Base-by-base conservation (phyloP, 37 sponge, comb jelly and placozoan species). In the Halichondria panicea region DNA sequence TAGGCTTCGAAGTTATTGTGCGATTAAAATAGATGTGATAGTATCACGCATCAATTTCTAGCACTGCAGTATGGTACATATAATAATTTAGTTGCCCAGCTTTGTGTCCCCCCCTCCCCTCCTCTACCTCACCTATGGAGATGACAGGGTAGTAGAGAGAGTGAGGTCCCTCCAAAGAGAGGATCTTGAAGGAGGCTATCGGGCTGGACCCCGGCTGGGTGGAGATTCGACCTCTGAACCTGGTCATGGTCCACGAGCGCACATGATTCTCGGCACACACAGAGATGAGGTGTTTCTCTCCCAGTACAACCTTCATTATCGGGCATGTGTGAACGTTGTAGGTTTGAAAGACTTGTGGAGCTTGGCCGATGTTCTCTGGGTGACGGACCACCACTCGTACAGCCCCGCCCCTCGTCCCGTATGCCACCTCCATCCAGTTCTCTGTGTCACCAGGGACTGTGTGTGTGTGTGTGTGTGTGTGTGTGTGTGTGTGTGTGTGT, bases 151-250 rank as follows among this genome's bases (percentile, higher is more conserved):
- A 86, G 68, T 79, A 84, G 46, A 89, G 75, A 2, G 86, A 80
- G 81, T 87, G 81, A 27, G 89, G 75, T 33, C 89, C 94, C 40
- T 97, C 97, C n/a, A 97, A 85, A 8, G 94, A 87, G 30, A 97
- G 83, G 31, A 97, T 86, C 56, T 92, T 89, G 90, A 87, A 97
- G 36, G 95, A 97, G 62, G 98, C 87, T 25, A 94, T 73, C 59
- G 95, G 95, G 34, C 71, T 84, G 74, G 98, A 92, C 31, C 98
- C 96, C 0, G 98, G 98, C 68, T 97, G 98, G 18, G 98, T 97
- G 45, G 96, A 92, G 15, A 97, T 92, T 11, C 95, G 70, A 1
- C 98, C 95, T 72, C 98, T 83, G 85, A 97, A 97, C 38, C 98
- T 61, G 7, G 98, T 94, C 45, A 97, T 86, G 32, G 82, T 84